Evolutionary conservation across 2,888 invertebrate genomes (phyloP).

Genomic region (Conus canariensis): DNA sequence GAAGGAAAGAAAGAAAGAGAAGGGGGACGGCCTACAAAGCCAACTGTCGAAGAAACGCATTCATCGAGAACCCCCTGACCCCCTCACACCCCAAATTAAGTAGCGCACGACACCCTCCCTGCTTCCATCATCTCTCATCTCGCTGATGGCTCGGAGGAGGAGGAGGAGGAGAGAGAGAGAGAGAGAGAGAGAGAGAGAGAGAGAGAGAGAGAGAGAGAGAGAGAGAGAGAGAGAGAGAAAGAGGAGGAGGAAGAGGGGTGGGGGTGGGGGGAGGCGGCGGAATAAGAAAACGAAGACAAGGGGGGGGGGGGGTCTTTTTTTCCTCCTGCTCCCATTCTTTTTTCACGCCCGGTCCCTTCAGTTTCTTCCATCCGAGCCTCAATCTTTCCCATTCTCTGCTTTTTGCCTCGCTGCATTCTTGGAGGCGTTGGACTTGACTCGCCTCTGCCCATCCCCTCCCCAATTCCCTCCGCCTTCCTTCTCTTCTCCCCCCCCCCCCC

Average conservation of each 20-base stretch:
- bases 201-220: neutral
- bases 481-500: no score
- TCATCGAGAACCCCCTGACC: no score
- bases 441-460: no score
- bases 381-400: conserved; percentile 1
- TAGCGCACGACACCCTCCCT: no score
- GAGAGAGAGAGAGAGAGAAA: neutral
- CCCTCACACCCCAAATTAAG: no score
- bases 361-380: neutral
- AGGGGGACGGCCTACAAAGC: neutral
- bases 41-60: no score
- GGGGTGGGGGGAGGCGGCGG: neutral
- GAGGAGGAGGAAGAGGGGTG: neutral
- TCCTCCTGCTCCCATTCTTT: neutral
- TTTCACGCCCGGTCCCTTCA: neutral
- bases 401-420: neutral
- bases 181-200: conserved; percentile 10
- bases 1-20: neutral
- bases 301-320: neutral
- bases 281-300: neutral
- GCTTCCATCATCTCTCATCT: no score
- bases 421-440: no score
- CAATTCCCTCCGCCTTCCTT: no score
- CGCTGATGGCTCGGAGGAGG: neutral
- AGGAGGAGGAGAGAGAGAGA: neutral